These are phyloP conservation scores for Drosophila ohnishii DNA, from an alignment of 1,140 invertebrate species.

Conservation along the genomic window DNA sequence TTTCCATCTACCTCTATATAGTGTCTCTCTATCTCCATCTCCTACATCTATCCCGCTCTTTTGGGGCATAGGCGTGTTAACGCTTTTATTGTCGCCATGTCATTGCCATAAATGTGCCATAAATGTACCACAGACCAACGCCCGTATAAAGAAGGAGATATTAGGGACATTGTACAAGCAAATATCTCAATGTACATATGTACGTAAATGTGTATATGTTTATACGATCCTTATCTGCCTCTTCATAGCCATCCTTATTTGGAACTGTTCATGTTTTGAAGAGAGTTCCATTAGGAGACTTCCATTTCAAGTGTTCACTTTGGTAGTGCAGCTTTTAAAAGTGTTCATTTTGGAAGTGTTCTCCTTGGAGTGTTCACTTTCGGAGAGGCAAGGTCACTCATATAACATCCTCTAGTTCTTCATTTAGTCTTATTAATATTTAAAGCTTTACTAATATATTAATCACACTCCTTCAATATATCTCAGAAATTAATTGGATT, in stretches of 20 bases:
- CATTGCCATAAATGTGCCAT: slow-evolving; percentile 58
- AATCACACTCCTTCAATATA: not conserved
- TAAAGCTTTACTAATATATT: not conserved
- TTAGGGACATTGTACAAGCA: slow-evolving; percentile 9
- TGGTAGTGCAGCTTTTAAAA: not conserved
- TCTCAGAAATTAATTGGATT: slow-evolving; percentile 29
- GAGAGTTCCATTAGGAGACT: slow-evolving; percentile 2
- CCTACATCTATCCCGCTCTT: slow-evolving; percentile 3
- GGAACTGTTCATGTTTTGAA: slow-evolving; percentile 3
- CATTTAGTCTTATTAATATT: not conserved
- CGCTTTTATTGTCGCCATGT: slow-evolving; percentile 67
- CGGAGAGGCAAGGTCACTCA: not conserved
- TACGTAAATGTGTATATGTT: not conserved
- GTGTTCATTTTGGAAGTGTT: not conserved
- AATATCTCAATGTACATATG: not conserved
- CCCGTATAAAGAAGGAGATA: slow-evolving; percentile 20
- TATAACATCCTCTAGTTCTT: not conserved
- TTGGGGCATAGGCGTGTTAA: slow-evolving; percentile 62
- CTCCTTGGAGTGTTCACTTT: not conserved
- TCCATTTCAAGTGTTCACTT: slow-evolving; percentile 8
- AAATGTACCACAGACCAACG: slow-evolving; percentile 23
- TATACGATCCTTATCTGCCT: slow-evolving; percentile 9
- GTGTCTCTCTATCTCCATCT: not conserved
- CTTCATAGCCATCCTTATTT: slow-evolving; percentile 1
- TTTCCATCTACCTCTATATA: slow-evolving; percentile 5